A percentile compares a stretch with the other conserved stretches of the same genome.
phyloP scores from a whole-genome alignment of 2,888 invertebrate species.

The Spicauda simplicius region DNA sequence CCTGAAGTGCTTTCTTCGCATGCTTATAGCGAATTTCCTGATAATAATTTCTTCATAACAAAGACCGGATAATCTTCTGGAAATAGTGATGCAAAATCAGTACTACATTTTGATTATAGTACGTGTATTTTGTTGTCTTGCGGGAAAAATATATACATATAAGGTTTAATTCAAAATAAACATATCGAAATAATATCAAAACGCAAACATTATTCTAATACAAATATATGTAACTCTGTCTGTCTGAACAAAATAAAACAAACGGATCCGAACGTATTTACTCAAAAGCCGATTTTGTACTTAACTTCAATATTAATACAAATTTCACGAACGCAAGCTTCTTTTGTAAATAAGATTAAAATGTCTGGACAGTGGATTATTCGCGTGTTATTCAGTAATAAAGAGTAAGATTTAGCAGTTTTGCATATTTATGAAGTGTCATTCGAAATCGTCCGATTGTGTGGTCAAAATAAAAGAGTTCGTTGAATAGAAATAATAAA shows the following conservation, averaged over 20 bases:
- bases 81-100: no score
- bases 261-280: slow-evolving; percentile 1
- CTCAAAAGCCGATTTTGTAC: slow-evolving; percentile 27
- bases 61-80: no score
- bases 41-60: no score
- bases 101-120: no score
- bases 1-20: no score
- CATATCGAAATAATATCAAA: no score
- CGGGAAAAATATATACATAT: no score
- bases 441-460: slow-evolving; percentile 22
- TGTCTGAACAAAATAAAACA: not conserved
- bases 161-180: no score
- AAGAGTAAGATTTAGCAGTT: slow-evolving; percentile 31
- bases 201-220: no score
- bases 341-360: slow-evolving; percentile 37
- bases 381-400: slow-evolving; percentile 36
- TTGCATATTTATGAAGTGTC: slow-evolving; percentile 30
- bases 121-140: no score
- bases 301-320: slow-evolving; percentile 32
- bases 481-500: slow-evolving; percentile 30
- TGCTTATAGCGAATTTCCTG: no score
- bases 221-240: not conserved
- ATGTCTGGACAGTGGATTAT: slow-evolving; percentile 37
- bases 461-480: slow-evolving; percentile 31
- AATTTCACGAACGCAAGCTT: slow-evolving; percentile 23